Percentiles rank a stretch among this genome's conserved stretches.
phyloP scores from a whole-genome alignment of 2,113 vertebrate species.

The Cololabis saira region DNA sequence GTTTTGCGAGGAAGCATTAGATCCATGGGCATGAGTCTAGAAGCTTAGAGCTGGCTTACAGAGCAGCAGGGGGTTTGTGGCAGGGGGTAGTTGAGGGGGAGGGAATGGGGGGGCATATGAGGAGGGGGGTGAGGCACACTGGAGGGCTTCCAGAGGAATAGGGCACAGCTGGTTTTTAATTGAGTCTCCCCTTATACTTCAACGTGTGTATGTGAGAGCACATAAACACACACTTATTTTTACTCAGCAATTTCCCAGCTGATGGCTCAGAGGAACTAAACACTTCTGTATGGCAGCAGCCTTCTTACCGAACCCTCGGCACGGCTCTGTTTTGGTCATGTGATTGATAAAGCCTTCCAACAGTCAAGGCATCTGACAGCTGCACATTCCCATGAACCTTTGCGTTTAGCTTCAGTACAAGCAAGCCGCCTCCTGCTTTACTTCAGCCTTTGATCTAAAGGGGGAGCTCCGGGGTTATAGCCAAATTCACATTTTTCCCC shows the following conservation, averaged over 20 bases:
- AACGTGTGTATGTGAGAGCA: constrained; percentile 13
- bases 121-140: constrained; percentile 52
- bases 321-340: constrained; percentile 37
- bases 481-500: constrained; percentile 1
- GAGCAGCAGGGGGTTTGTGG: constrained; percentile 60
- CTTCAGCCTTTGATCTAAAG: constrained; percentile 35
- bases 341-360: constrained; percentile 54
- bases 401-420: constrained; percentile 15
- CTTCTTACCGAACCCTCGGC: constrained; percentile 38
- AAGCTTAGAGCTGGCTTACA: constrained; percentile 77
- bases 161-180: constrained; percentile 85
- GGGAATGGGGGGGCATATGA: constrained; percentile 48
- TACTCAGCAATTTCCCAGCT: constrained; percentile 80
- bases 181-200: constrained; percentile 70
- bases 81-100: constrained; percentile 47
- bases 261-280: constrained; percentile 73
- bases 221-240: constrained; percentile 54
- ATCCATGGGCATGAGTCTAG: constrained; percentile 66
- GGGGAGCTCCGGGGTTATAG: constrained; percentile 24
- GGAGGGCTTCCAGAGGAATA: constrained; percentile 73
- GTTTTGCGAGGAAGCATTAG: constrained; percentile 61
- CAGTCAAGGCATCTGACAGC: constrained; percentile 55
- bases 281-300: constrained; percentile 57
- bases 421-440: constrained; percentile 9
- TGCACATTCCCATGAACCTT: constrained; percentile 40